Evolutionary conservation across 2,888 invertebrate genomes (phyloP).

Genomic region (Andrena bicolor): DNA sequence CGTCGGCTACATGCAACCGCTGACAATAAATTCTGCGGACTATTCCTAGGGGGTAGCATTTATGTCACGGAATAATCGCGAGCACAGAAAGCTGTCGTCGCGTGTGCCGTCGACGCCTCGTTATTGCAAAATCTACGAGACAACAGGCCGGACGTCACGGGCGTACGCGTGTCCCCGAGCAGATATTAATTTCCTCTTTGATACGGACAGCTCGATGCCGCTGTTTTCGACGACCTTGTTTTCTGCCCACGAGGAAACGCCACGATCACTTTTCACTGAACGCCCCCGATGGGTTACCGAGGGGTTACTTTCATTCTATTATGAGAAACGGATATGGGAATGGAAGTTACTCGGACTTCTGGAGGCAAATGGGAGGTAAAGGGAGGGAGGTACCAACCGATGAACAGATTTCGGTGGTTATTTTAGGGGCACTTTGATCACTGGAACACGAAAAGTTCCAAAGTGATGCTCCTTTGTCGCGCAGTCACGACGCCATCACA

Average conservation of each 20-base stretch:
- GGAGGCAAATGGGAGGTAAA: background rate
- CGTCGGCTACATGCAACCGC: conserved; percentile 5
- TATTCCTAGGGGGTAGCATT: conserved; percentile 3
- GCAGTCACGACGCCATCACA: background rate
- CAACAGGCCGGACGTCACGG: conserved; percentile 8
- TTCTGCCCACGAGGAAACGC: background rate
- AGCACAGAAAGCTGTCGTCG: conserved; percentile 10
- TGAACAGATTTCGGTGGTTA: background rate
- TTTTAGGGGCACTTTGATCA: no score
- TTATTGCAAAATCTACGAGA: conserved; percentile 17
- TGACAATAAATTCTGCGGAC: conserved; percentile 17
- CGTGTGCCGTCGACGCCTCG: background rate
- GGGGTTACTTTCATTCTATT: background rate
- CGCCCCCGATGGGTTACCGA: background rate
- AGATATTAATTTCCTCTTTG: conserved; percentile 27
- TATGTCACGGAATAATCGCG: conserved; percentile 20
- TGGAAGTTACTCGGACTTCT: background rate
- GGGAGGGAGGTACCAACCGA: background rate
- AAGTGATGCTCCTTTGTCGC: no score
- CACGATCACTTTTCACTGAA: background rate
- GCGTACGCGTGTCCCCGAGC: background rate
- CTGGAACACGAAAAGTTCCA: no score
- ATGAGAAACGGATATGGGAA: background rate
- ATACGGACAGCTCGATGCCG: conserved; percentile 1
- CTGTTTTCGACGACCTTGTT: background rate